Conservation (phyloP, 2,113 vertebrate genomes). For the Anser cygnoides region DNA sequence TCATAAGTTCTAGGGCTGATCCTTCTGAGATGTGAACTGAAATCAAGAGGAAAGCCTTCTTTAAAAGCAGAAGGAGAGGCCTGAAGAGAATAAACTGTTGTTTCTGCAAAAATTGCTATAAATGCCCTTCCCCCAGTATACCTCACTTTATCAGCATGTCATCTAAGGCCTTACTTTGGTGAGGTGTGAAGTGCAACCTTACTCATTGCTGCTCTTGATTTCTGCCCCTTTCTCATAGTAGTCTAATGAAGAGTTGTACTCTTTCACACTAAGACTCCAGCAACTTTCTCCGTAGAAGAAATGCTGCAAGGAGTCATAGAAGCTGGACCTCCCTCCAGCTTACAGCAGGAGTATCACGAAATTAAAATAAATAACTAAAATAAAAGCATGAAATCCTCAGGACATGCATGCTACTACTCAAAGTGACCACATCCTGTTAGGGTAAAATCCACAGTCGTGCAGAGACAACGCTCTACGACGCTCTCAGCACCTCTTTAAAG, state of each 20-base stretch:
- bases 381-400: conserved; percentile 19
- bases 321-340: neutral
- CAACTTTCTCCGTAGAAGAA: neutral
- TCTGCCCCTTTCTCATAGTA: neutral
- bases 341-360: neutral
- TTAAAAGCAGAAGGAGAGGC: neutral
- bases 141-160: neutral
- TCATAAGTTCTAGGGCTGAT: neutral
- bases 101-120: neutral
- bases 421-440: conserved; percentile 56
- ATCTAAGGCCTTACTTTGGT: neutral
- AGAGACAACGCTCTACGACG: neutral
- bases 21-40: neutral
- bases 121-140: neutral
- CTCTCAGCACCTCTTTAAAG: conserved; percentile 21
- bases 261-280: neutral
- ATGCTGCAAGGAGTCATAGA: neutral
- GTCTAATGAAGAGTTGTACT: neutral
- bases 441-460: conserved; percentile 6
- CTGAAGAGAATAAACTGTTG: neutral
- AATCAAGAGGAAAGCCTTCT: neutral
- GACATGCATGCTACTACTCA: neutral
- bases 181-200: neutral
- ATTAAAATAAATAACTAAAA: neutral
- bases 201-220: neutral